Evolutionary conservation across 1,140 invertebrate species (phyloP), one percentile per base, ranked within the genome.

Genomic region (Tetraneura akinire): DNA sequence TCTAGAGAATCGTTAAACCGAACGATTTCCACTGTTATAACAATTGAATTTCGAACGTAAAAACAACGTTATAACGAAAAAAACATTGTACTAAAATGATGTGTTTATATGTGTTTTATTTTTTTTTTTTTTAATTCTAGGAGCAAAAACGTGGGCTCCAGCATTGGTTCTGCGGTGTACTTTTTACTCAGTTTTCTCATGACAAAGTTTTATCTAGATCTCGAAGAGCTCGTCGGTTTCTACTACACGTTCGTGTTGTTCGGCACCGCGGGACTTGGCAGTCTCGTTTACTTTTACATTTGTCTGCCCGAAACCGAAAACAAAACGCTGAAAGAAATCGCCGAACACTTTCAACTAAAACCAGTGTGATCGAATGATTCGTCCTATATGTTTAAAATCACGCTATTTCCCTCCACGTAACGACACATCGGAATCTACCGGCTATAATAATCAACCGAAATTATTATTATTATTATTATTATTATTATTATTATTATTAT

Each of bases 71-170:
- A n/a, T n/a, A n/a, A n/a, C n/a, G n/a, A n/a, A n/a, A n/a, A n/a
- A n/a, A n/a, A n/a, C n/a, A n/a, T n/a, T n/a, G n/a, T n/a, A n/a
- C 51, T n/a, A 11, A 11, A 11, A 23, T 10, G 5, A 55, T 55
- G 11, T 64, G 16, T 4, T 32, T 3, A n/a, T 37, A 14, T 29
- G 26, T 14, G 4, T 62, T 62, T 29, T 62, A 18, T 0, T 18
- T 66, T 42, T n/a, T 42, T 37, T n/a, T 29, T 73, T n/a, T n/a
- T 37, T 4, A 37, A 4, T 37, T 57, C 2, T 51, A 76, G 71
- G 21, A 76, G 71, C n/a, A 76, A 76, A 57, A 55, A 57, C 32
- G 5, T 76, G 21, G 71, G 71, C 14, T 76, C 51, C 42, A 57
- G 51, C 14, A 57, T 76, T 3, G 14, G 71, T 23, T 37, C 49